phyloP scores from a whole-genome alignment of 2,888 invertebrate genomes.

The Amphipyra tragopoginis region DNA sequence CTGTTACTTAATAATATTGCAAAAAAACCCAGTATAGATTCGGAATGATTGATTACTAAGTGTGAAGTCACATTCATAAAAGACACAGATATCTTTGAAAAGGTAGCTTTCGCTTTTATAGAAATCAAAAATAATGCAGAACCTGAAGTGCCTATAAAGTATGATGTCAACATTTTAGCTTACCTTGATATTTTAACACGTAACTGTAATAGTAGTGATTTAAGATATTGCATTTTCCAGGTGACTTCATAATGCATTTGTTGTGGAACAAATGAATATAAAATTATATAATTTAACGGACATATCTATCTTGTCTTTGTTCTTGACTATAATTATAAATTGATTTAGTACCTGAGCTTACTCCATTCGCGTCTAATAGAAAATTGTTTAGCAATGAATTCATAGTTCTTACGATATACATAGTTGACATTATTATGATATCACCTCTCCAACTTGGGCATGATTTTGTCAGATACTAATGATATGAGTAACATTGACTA shows the following conservation, averaged over 20 bases:
- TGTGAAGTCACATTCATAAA: neutral
- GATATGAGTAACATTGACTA: constrained; percentile 68
- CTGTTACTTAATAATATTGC: neutral
- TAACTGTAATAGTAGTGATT: neutral
- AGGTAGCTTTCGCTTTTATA: neutral
- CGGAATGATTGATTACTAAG: neutral
- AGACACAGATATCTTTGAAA: neutral
- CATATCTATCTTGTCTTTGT: constrained; percentile 3
- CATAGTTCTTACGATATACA: constrained; percentile 9
- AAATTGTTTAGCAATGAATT: constrained; percentile 29
- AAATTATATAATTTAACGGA: constrained; percentile 19
- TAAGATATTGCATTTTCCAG: constrained; percentile 12
- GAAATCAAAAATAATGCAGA: neutral
- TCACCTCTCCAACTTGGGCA: constrained; percentile 58
- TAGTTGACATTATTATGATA: constrained; percentile 54
- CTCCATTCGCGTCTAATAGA: constrained; percentile 1
- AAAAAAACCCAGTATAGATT: too few species aligned
- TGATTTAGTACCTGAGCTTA: constrained; percentile 3
- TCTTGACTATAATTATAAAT: constrained; percentile 12
- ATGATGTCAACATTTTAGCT: neutral
- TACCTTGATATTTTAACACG: constrained; percentile 6
- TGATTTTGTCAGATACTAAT: constrained; percentile 56
- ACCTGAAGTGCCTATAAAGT: neutral
- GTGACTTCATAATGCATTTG: constrained; percentile 13
- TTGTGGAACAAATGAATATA: constrained; percentile 17